Evolutionary conservation across 2,888 invertebrate species (phyloP).

Genomic region (Apantesis nais): DNA sequence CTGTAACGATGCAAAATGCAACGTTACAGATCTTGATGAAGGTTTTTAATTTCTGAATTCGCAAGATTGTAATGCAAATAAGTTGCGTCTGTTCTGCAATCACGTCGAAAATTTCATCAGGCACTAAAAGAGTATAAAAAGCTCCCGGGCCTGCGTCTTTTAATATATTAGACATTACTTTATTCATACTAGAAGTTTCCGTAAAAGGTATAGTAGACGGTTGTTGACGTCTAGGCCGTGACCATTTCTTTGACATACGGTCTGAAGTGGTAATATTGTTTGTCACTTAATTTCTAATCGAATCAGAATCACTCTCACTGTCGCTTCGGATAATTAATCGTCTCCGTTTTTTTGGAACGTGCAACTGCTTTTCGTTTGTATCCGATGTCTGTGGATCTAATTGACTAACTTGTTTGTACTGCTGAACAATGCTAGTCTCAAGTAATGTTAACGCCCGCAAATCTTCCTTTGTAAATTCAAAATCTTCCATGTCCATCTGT

Average conservation of each 20-base stretch:
- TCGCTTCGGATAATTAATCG: conserved; percentile 13
- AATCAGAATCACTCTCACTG: conserved; percentile 20
- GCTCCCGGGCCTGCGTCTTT: conserved; percentile 14
- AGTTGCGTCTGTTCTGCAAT: conserved; percentile 32
- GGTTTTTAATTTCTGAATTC: conserved; percentile 19
- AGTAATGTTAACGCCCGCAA: conserved; percentile 5
- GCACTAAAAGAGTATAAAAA: conserved; percentile 21
- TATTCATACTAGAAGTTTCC: conserved; percentile 16
- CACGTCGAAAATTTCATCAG: conserved; percentile 19
- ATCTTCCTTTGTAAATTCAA: conserved; percentile 13
- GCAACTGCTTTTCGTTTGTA: conserved; percentile 6
- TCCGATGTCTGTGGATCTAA: conserved; percentile 2
- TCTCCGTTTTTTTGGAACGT: conserved; percentile 7
- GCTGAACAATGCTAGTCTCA: conserved; percentile 9
- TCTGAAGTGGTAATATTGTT: conserved; percentile 15
- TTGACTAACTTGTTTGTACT: conserved; percentile 7
- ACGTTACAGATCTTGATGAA: conserved; percentile 31
- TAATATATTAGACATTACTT: conserved; percentile 13
- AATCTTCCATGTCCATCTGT: conserved; percentile 13
- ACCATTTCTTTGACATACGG: conserved; percentile 16
- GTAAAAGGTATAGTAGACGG: conserved; percentile 19
- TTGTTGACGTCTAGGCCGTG: conserved; percentile 13
- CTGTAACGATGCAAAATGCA: too few species aligned
- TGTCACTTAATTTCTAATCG: conserved; percentile 15
- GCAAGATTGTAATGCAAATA: conserved; percentile 26